These are phyloP conservation scores for Sciurus vulgaris DNA, from an alignment of 2,797 vertebrate species.

Conservation along the genomic window DNA sequence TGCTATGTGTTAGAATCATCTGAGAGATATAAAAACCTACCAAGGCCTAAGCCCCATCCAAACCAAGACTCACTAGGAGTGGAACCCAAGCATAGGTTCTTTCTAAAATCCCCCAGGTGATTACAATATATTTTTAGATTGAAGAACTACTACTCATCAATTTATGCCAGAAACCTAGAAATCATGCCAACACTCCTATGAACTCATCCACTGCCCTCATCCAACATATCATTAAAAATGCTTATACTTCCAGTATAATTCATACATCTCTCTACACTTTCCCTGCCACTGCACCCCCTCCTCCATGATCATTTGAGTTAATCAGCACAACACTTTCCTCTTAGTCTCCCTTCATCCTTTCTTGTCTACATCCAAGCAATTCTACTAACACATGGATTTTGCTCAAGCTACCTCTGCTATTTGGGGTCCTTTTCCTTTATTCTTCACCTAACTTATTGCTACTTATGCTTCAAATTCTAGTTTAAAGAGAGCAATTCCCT, in stretches of 20 bases:
- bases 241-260: background rate
- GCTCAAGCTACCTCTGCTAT: background rate
- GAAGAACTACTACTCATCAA: background rate
- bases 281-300: background rate
- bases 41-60: background rate
- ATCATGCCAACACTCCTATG: background rate
- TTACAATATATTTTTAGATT: background rate
- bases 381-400: background rate
- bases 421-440: background rate
- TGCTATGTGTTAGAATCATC: background rate
- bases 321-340: background rate
- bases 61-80: background rate
- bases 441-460: background rate
- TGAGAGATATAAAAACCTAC: background rate
- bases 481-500: background rate
- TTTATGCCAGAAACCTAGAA: slow-evolving; percentile 42
- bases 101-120: background rate
- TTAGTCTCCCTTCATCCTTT: background rate
- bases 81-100: background rate
- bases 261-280: background rate
- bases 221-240: background rate
- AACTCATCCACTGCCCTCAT: background rate
- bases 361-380: background rate
- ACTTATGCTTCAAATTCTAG: background rate
- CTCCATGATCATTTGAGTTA: background rate